Evolutionary conservation across 1,140 invertebrate species (phyloP), one percentile per base, ranked within the genome.

Genomic region (Wiebesia pumilae): DNA sequence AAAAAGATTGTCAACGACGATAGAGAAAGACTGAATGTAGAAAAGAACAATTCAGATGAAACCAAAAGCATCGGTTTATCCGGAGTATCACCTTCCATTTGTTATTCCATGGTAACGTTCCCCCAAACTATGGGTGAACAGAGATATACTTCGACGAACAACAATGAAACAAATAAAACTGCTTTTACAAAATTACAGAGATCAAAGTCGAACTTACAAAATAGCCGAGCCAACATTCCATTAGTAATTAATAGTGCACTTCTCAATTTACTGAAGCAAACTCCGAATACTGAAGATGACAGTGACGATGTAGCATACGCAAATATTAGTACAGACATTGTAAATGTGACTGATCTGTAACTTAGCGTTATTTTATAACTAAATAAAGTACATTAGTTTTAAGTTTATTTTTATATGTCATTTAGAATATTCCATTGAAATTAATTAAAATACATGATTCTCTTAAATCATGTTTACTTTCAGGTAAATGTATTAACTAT

Each of bases 191-290:
- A 92, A 78, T 75, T 91, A 33, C 89, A 91, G n/a, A 92, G 91
- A 73, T 90, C 87, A 47, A 90, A 92, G 54, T 89, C 90, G 0
- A 92, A 84, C 73, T 84, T 93, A 24, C 93, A 93, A 86, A 92
- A 89, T 69, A 90, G 90, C 16, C 93, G 90, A 87, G 91, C 93
- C 0, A 93, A 94, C 85, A 93, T 93, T 85, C 93, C 93, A 21
- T 88, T 94, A 47, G 91, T 92, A 58, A 93, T 93, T 87, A 93
- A 93, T 73, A 92, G 90, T 86, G 90, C 91, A 0, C 86, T 93
- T 33, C 89, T 93, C 38, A 94, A 94, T 89, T 89, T 93, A 47
- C 81, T 93, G 16, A 90, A 90, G 73, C 93, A 93, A 81, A 90
- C 91, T 27, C 90, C 92, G 0, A 91, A 89, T 10, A 78, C 91